Percentiles rank a stretch among this genome's conserved stretches.
phyloP scores from a whole-genome alignment of 2,888 invertebrate species.

The Melieria omissa region DNA sequence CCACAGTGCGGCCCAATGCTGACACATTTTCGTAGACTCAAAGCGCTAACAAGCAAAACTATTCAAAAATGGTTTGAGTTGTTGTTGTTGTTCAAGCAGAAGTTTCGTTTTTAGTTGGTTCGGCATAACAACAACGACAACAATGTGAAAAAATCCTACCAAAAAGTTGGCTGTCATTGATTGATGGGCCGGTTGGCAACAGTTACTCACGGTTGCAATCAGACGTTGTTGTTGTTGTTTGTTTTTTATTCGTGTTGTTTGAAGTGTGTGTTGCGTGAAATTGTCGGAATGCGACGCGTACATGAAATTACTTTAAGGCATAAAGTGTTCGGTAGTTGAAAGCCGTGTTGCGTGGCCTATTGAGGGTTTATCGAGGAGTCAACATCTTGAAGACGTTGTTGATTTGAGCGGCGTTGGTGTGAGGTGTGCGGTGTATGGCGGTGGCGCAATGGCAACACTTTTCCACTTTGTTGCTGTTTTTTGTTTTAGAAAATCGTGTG shows the following conservation, averaged over 20 bases:
- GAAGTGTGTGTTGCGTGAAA: constrained; percentile 16
- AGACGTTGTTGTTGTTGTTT: constrained; percentile 19
- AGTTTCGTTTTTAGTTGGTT: neutral
- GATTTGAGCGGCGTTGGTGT: constrained; percentile 14
- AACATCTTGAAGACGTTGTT: constrained; percentile 37
- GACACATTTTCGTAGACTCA: too few species aligned
- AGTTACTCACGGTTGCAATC: neutral
- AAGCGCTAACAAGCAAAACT: too few species aligned
- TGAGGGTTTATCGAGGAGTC: constrained; percentile 37
- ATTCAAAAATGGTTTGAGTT: neutral
- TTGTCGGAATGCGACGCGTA: neutral
- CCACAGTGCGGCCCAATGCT: constrained; percentile 8
- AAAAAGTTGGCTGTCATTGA: constrained; percentile 55
- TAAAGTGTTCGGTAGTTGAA: neutral
- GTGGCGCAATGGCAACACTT: constrained; percentile 37
- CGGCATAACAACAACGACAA: constrained; percentile 1
- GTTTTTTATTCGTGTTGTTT: neutral
- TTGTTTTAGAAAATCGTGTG: constrained; percentile 12
- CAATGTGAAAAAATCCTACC: neutral
- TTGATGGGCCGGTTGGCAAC: constrained; percentile 51
- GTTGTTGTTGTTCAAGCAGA: neutral
- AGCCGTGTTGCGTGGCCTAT: constrained; percentile 5
- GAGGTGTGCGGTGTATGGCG: neutral
- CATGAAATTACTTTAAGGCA: constrained; percentile 19
- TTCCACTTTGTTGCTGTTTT: neutral